A percentile compares a stretch with the other conserved stretches of the same genome.
Evolutionary conservation across 2,888 invertebrate genomes (phyloP).

Genomic region (Macrosiphum euphorbiae): DNA sequence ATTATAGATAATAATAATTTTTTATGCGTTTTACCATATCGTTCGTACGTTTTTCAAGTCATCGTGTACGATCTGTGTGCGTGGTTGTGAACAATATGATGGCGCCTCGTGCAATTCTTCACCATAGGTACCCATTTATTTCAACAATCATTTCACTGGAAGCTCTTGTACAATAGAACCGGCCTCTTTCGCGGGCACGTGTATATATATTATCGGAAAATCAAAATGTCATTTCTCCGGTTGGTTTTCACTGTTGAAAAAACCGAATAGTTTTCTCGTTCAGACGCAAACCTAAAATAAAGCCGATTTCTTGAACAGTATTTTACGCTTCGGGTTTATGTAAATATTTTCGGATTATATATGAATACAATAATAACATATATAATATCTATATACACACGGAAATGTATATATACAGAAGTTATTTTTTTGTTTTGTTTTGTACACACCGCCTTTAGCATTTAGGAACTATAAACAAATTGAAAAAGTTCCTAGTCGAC

Average conservation of each 20-base stretch:
- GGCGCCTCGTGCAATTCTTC: neutral
- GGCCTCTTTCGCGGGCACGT: neutral
- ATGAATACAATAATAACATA: neutral
- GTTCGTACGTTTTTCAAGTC: neutral
- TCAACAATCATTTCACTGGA: neutral
- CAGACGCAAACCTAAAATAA: constrained; percentile 14
- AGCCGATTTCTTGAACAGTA: constrained; percentile 1
- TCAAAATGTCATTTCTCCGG: constrained; percentile 2
- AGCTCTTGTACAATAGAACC: neutral
- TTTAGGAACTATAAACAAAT: constrained; percentile 36
- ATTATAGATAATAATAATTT: neutral
- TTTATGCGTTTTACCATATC: neutral
- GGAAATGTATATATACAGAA: neutral
- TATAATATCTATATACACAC: neutral
- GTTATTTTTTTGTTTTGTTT: constrained; percentile 17
- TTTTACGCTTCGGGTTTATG: constrained; percentile 33
- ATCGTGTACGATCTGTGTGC: neutral
- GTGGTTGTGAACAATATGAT: neutral
- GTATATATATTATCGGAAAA: neutral
- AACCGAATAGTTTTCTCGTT: neutral
- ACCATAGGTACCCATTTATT: neutral
- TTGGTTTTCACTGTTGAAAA: neutral
- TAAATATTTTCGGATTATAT: constrained; percentile 47
- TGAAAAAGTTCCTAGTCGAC: constrained; percentile 50
- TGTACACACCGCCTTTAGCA: neutral